A percentile compares a stretch with the other conserved stretches of the same genome.
Evolutionary conservation across 2,113 vertebrate species (phyloP).

Genomic region (Ahaetulla prasina): DNA sequence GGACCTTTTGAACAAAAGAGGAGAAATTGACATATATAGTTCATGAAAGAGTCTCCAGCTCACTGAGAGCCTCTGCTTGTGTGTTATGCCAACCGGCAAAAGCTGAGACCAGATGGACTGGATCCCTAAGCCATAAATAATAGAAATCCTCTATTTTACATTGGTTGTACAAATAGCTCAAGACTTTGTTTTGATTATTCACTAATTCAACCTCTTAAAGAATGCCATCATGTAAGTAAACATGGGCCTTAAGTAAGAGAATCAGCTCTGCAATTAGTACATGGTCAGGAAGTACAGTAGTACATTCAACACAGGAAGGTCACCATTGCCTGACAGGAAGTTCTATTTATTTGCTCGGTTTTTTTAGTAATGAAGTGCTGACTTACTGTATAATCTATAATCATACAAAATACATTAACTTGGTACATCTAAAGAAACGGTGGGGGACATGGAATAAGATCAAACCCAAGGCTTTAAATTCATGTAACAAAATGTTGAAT

Average conservation of each 20-base stretch:
- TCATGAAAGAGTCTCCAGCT: slow-evolving; percentile 38
- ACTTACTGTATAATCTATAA: neutral
- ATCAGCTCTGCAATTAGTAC: slow-evolving; percentile 27
- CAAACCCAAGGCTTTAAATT: neutral
- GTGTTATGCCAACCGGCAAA: slow-evolving; percentile 38
- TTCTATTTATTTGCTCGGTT: neutral
- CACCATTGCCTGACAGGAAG: neutral
- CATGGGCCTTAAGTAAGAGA: slow-evolving; percentile 30
- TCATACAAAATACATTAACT: neutral
- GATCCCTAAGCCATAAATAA: slow-evolving; percentile 58
- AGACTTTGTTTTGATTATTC: slow-evolving; percentile 38
- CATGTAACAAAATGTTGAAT: neutral
- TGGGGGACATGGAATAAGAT: neutral
- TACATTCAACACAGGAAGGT: slow-evolving; percentile 22
- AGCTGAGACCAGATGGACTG: slow-evolving; percentile 16
- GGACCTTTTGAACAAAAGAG: neutral
- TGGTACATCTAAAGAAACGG: neutral
- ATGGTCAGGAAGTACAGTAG: slow-evolving; percentile 9
- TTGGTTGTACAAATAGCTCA: slow-evolving; percentile 31
- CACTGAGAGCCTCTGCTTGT: slow-evolving; percentile 28
- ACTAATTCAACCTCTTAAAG: slow-evolving; percentile 43
- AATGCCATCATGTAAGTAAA: slow-evolving; percentile 46
- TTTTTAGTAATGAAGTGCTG: slow-evolving; percentile 20
- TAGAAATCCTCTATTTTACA: slow-evolving; percentile 46
- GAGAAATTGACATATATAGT: slow-evolving; percentile 29